Base-by-base conservation (phyloP, 1,140 invertebrate genomes). In the Drosophila chauvacae region DNA sequence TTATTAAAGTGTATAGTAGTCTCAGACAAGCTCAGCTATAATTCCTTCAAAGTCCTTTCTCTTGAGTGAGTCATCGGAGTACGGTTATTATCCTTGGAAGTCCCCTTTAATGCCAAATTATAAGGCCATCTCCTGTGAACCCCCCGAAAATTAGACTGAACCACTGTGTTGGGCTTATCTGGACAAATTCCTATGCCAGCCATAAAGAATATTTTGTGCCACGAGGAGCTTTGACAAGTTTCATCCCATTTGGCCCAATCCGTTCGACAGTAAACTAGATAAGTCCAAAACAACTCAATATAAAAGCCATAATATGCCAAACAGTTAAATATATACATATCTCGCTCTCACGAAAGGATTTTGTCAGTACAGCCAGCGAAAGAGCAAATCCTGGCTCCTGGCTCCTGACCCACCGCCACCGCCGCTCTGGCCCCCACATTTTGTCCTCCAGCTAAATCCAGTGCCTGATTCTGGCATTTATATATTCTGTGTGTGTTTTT, bases 231-330 rank as follows among this genome's bases (percentile, higher is more conserved):
- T 18, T 30, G 45, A 74, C 71, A 80, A 73, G 53, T 80, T 70
- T 63, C 62, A 69, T 60, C 35, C 47, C 60, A 58, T 80, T 88
- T 77, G 62, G 80, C 64, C 58, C 57, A 76, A 70, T 71, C 63
- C 83, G 61, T 70, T 79, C 64, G 74, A 44, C 85, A 70, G 63
- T 88, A 90, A 88, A 90, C 86, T 90, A 90, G 86, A 90, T 90
- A 90, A 90, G 81, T 85, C 81, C 86, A 90, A 85, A 90, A 90
- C 85, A 90, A 90, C 86, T 90, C 86, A 90, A 90, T 90, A 90
- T 90, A 90, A 90, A 90, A 85, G 86, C 86, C 86, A 90, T 90
- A 90, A 90, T 90, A 90, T 71, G 71, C 78, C 86, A 90, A 90
- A 80, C 78, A 81, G 78, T 90, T 90, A 90, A 84, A 80, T 80